phyloP scores from a whole-genome alignment of 92 coral and sea anemone species.

The Phenganax marumi region DNA sequence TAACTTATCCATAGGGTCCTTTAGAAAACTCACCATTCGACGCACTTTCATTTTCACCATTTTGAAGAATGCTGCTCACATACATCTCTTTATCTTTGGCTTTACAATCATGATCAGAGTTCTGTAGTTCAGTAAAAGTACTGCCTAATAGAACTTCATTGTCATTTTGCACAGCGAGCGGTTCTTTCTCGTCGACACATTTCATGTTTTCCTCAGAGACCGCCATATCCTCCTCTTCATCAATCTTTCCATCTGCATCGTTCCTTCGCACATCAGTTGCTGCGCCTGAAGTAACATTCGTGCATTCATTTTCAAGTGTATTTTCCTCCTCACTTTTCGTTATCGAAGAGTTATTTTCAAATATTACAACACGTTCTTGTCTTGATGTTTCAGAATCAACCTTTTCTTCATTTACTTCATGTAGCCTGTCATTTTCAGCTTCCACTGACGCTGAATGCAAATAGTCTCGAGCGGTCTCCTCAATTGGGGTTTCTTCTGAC shows the following conservation, averaged over 20 bases:
- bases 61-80: not conserved
- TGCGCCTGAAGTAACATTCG: not conserved
- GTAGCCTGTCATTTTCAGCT: not conserved
- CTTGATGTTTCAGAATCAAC: not conserved
- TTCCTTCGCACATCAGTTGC: not conserved
- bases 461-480: not conserved
- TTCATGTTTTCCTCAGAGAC: too few relatives aligned
- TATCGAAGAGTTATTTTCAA: not conserved
- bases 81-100: not conserved
- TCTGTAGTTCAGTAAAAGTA: not conserved
- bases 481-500: not conserved
- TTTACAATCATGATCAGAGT: not conserved
- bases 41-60: slow-evolving; percentile 18
- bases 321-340: not conserved
- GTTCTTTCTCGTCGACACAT: too few relatives aligned
- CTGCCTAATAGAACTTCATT: not conserved
- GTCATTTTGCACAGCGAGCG: not conserved
- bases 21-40: slow-evolving; percentile 22
- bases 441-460: not conserved
- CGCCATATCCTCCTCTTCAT: not conserved
- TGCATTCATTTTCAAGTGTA: not conserved
- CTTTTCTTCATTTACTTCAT: not conserved
- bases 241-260: not conserved
- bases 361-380: not conserved
- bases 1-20: not conserved